Evolutionary conservation across 2,113 vertebrate species (phyloP), one percentile per base, ranked within the genome.

Genomic region (Pelmatolapia mariae): DNA sequence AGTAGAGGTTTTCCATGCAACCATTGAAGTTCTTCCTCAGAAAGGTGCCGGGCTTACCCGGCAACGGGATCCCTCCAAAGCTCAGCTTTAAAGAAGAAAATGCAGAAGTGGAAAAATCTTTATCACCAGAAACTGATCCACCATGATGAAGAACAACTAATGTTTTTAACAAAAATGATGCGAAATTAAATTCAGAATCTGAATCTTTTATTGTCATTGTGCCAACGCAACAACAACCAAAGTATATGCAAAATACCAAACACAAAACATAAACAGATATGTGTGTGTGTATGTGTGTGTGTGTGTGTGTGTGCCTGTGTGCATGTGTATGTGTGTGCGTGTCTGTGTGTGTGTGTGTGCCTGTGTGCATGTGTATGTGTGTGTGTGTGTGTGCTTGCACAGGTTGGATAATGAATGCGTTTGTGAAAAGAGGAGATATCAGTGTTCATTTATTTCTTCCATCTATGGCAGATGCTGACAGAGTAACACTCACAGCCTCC

Each of bases 1-100:
- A 99, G 92, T 99, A 99, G 54, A 99, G 98, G 91, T 99, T 99
- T 91, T 99, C 99, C 66, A 99, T 96, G 92, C 99, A 99, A 61
- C 99, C 99, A 0, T 98, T 97, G 95, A 99, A 99, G 91, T 99
- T 99, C 94, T 98, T 98, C 96, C 97, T 97, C 91, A 99, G 94
- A 93, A 99, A 99, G 1, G 98, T 99, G 80, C 98, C 99, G n/a
- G 98, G 98, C 86, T 99, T 99, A 15, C 99, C 98, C 0, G 99
- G 98, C 10, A 99, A 97, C 10, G 98, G 98, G 92, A 99, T 99
- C 54, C 98, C 99, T 89, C 99, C 99, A 0, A 99, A 99, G 91
- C 98, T 99, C 95, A 99, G 97, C 99, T 99, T 95, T 50, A 40
- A 94, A 26, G 29, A 92, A 92, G 91, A 88, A 50, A 90, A 91